phyloP scores from a whole-genome alignment of 2,888 invertebrate genomes.

The Chironomus riparius region DNA sequence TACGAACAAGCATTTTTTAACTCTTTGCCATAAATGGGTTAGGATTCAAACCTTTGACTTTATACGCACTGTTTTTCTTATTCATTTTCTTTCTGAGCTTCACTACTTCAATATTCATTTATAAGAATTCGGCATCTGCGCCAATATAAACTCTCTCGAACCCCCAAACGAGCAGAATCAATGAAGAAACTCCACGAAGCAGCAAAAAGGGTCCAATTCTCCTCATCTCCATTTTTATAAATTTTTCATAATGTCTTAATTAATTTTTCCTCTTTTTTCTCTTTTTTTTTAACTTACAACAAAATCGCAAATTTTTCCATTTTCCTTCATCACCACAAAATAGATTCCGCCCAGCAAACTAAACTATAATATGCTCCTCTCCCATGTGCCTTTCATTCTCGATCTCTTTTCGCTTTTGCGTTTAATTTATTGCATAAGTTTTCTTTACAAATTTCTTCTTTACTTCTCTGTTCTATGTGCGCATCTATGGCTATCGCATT shows the following conservation, averaged over 20 bases:
- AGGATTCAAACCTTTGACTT: no score
- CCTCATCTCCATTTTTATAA: slow-evolving; percentile 1
- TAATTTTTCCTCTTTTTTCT: slow-evolving; percentile 16
- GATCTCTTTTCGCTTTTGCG: slow-evolving; percentile 1
- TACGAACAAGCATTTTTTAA: no score
- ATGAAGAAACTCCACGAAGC: neutral
- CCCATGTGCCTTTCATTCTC: neutral
- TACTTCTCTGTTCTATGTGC: neutral
- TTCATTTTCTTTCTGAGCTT: no score
- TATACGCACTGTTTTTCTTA: no score
- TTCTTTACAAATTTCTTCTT: neutral
- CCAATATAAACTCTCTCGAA: no score
- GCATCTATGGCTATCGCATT: neutral
- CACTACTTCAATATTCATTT: no score
- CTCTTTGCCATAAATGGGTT: no score
- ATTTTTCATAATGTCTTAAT: slow-evolving; percentile 26
- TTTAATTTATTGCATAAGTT: slow-evolving; percentile 20
- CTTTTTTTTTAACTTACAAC: neutral
- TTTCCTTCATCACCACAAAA: no score
- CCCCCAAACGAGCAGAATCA: no score
- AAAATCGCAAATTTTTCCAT: no score
- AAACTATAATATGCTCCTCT: neutral
- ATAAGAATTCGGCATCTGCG: no score
- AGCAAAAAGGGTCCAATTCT: neutral
- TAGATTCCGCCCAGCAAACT: no score